Conservation (phyloP, 1,140 invertebrate genomes). For the Helicoverpa zea region DNA sequence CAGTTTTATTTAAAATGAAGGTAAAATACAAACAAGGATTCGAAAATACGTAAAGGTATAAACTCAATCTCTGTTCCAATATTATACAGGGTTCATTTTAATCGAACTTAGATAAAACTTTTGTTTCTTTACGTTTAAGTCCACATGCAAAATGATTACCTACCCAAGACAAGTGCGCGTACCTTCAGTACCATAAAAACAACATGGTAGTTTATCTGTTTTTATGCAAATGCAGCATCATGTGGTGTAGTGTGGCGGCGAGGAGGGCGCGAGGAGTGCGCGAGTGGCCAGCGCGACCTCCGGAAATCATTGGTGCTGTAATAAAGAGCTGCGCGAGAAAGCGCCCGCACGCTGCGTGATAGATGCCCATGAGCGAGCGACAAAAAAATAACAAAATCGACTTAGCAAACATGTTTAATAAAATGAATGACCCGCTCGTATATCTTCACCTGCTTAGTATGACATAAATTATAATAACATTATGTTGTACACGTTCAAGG, state of each 20-base stretch:
- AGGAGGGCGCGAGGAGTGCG: constrained; percentile 25
- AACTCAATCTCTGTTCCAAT: too few species aligned
- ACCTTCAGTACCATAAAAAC: constrained; percentile 31
- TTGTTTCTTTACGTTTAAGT: constrained; percentile 17
- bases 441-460: constrained; percentile 86
- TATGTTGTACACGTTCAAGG: constrained; percentile 83
- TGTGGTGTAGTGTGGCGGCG: constrained; percentile 35
- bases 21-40: too few species aligned
- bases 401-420: constrained; percentile 77
- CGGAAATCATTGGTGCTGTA: constrained; percentile 81
- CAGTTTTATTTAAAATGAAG: neutral
- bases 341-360: constrained; percentile 83
- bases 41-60: too few species aligned
- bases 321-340: constrained; percentile 80
- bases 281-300: constrained; percentile 56
- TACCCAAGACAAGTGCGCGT: constrained; percentile 1
- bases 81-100: too few species aligned
- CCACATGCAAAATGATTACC: constrained; percentile 28
- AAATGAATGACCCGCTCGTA: constrained; percentile 77
- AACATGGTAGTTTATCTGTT: constrained; percentile 42
- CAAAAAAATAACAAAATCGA: constrained; percentile 82
- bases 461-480: constrained; percentile 87
- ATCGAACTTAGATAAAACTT: too few species aligned
- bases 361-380: constrained; percentile 75
- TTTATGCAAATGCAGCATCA: constrained; percentile 42